Conservation (phyloP, 2,113 vertebrate species). For the Athene cunicularia region DNA sequence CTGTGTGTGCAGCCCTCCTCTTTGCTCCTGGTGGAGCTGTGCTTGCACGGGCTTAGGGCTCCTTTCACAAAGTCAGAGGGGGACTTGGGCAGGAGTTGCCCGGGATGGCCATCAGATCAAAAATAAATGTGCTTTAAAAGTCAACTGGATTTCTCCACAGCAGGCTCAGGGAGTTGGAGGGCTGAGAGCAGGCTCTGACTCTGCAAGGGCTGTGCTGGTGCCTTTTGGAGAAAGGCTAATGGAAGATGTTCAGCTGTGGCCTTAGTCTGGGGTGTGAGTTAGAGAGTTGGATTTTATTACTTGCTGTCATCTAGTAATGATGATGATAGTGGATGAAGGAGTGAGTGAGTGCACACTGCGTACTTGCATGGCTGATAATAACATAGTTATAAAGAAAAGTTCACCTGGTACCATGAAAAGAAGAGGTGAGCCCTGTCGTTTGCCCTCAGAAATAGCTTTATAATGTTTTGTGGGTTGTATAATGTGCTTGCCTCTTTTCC, state of each 20-base stretch:
- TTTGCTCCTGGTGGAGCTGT: neutral
- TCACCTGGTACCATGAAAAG: neutral
- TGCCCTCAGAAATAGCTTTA: neutral
- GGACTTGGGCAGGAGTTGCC: neutral
- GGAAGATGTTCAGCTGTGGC: neutral
- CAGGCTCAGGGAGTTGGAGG: neutral
- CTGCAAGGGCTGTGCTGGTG: neutral
- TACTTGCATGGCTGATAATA: neutral
- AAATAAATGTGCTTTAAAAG: neutral
- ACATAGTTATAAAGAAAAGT: neutral
- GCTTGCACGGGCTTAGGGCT: neutral
- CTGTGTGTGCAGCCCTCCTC: neutral
- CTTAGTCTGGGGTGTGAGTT: neutral
- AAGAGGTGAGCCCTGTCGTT: neutral
- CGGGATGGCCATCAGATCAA: neutral
- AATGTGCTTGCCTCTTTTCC: neutral
- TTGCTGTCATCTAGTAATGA: neutral
- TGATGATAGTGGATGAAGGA: accelerated
- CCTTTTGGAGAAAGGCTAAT: neutral
- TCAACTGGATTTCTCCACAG: neutral
- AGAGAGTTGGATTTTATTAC: neutral
- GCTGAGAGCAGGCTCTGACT: neutral
- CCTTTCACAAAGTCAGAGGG: neutral
- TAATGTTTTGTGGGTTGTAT: neutral
- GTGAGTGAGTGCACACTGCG: neutral